Conservation (phyloP, 1,140 invertebrate species). For the Arctopsyche grandis region DNA sequence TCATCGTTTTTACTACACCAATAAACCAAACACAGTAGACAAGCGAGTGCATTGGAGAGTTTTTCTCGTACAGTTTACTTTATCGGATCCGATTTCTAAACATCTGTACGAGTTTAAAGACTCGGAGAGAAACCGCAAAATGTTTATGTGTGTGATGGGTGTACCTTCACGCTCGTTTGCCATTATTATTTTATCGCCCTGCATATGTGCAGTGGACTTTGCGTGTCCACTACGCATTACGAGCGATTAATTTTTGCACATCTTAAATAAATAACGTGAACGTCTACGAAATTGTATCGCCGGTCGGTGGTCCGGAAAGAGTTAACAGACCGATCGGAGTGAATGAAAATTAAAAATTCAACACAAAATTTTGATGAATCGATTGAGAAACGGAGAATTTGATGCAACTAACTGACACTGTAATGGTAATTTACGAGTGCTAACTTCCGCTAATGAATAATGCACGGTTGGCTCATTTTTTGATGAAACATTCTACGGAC, state of each 20-base stretch:
- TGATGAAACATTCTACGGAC: too few species aligned
- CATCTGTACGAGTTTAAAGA: too few species aligned
- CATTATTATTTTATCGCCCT: neutral
- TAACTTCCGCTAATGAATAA: conserved; percentile 20
- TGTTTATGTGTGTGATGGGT: neutral
- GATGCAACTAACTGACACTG: conserved; percentile 12
- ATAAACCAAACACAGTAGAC: too few species aligned
- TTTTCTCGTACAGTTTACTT: neutral
- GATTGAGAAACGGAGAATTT: neutral
- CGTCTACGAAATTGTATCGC: too few species aligned
- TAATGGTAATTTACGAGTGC: neutral
- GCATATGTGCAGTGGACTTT: too few species aligned
- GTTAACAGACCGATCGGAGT: neutral
- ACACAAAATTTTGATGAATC: neutral
- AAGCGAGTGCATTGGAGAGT: too few species aligned
- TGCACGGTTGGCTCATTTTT: neutral
- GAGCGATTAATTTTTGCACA: too few species aligned
- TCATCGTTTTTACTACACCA: too few species aligned
- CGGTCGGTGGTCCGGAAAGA: neutral
- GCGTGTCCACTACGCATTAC: too few species aligned
- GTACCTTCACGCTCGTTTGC: neutral
- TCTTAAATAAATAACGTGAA: too few species aligned
- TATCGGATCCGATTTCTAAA: conserved; percentile 5
- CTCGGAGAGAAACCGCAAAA: neutral
- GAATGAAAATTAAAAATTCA: neutral